phyloP scores from a whole-genome alignment of 1,140 invertebrate genomes.

The Zaprionus tsacasi region DNA sequence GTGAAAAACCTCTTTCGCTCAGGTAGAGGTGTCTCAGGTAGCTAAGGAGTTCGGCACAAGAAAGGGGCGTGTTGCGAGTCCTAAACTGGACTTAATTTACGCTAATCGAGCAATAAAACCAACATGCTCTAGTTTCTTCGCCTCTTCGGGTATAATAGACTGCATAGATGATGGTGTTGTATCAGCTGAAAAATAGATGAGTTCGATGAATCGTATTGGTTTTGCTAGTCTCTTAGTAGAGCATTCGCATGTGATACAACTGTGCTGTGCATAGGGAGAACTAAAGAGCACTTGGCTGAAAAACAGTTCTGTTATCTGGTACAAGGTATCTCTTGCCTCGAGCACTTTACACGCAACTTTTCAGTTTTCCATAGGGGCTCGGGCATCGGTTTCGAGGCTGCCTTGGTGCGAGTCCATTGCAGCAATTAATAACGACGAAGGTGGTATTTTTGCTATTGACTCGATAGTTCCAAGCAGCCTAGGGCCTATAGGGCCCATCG shows the following conservation, averaged over 20 bases:
- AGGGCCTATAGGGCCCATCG: not conserved
- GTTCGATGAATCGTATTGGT: not conserved
- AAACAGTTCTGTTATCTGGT: not conserved
- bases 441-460: conserved; percentile 75
- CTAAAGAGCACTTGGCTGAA: not conserved
- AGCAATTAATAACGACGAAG: conserved; percentile 69
- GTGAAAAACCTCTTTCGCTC: conserved; percentile 12
- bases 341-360: not conserved
- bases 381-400: not conserved
- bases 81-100: not conserved
- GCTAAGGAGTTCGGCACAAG: not conserved
- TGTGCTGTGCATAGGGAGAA: no score
- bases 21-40: conserved; percentile 10
- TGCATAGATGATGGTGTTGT: not conserved
- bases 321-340: conserved; percentile 2
- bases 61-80: conserved; percentile 1
- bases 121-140: not conserved
- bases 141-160: not conserved
- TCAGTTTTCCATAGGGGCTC: not conserved
- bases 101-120: conserved; percentile 6
- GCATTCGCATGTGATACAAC: not conserved
- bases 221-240: not conserved
- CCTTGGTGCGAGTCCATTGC: not conserved
- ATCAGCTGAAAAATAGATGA: not conserved
- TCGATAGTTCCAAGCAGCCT: conserved; percentile 61